A percentile compares a stretch with the other conserved stretches of the same genome.
Evolutionary conservation across 2,888 invertebrate genomes (phyloP).

Genomic region (Heliconius aoede): DNA sequence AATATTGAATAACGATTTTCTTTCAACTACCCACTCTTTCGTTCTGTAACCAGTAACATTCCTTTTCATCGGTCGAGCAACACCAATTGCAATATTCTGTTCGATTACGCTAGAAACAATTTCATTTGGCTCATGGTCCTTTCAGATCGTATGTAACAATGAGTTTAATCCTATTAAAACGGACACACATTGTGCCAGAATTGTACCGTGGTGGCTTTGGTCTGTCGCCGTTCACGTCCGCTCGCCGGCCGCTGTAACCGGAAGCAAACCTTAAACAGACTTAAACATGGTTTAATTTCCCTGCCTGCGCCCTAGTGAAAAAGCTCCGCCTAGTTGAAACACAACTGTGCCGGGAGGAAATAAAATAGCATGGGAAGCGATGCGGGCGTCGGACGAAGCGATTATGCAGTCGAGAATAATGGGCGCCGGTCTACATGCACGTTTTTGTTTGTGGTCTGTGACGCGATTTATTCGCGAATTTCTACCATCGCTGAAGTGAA

Average conservation of each 20-base stretch:
- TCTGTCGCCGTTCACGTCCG: slow-evolving; percentile 78
- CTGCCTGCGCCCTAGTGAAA: slow-evolving; percentile 68
- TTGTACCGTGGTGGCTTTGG: slow-evolving; percentile 79
- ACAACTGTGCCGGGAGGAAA: slow-evolving; percentile 80
- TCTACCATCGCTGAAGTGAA: slow-evolving; percentile 81
- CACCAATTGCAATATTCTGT: slow-evolving; percentile 54
- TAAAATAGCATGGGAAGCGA: slow-evolving; percentile 83
- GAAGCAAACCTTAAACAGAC: slow-evolving; percentile 81
- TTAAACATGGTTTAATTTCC: slow-evolving; percentile 83
- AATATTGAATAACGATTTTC: not conserved
- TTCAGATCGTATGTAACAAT: slow-evolving; percentile 78
- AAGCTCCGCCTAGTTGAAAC: slow-evolving; percentile 79
- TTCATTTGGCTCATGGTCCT: slow-evolving; percentile 72
- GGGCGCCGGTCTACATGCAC: slow-evolving; percentile 83
- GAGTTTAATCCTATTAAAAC: slow-evolving; percentile 82
- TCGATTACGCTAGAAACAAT: slow-evolving; percentile 70
- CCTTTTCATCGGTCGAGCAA: slow-evolving; percentile 47
- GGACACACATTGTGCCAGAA: slow-evolving; percentile 80
- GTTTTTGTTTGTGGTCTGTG: slow-evolving; percentile 84
- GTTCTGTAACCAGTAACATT: slow-evolving; percentile 35
- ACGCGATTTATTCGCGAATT: slow-evolving; percentile 83
- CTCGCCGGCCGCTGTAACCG: slow-evolving; percentile 70
- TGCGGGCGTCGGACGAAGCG: slow-evolving; percentile 83
- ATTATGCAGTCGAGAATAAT: slow-evolving; percentile 84
- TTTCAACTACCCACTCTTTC: slow-evolving; percentile 6